A percentile compares a stretch with the other conserved stretches of the same genome.
Evolutionary conservation across 2,888 invertebrate species (phyloP).

Genomic region (Leptodirus hochenwartii): DNA sequence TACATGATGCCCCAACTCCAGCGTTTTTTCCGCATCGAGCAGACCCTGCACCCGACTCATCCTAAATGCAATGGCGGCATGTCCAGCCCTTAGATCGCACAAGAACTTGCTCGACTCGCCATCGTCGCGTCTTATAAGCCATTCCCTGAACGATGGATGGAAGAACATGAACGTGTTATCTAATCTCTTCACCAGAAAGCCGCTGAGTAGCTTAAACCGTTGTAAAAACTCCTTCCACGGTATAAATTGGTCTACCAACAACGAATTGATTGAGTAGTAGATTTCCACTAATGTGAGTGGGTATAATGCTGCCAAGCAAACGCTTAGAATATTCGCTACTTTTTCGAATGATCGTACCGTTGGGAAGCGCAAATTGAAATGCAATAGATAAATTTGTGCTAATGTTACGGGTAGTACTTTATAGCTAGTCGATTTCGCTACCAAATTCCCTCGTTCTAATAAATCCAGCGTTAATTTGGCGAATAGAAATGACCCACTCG

Average conservation of each 20-base stretch:
- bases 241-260: slow-evolving; percentile 58
- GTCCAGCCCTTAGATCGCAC: slow-evolving; percentile 84
- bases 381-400: slow-evolving; percentile 76
- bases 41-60: slow-evolving; percentile 77
- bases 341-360: slow-evolving; percentile 81
- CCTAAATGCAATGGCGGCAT: slow-evolving; percentile 82
- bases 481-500: slow-evolving; percentile 82
- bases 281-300: slow-evolving; percentile 82
- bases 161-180: slow-evolving; percentile 96
- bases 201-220: slow-evolving; percentile 68
- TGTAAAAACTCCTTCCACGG: slow-evolving; percentile 84
- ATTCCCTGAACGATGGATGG: slow-evolving; percentile 95
- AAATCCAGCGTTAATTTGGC: slow-evolving; percentile 82
- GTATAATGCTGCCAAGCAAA: slow-evolving; percentile 79
- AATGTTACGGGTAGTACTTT: slow-evolving; percentile 79
- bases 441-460: slow-evolving; percentile 78
- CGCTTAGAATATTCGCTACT: slow-evolving; percentile 72
- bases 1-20: slow-evolving; percentile 91
- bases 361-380: slow-evolving; percentile 84
- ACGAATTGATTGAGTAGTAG: slow-evolving; percentile 81
- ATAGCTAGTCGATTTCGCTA: slow-evolving; percentile 84
- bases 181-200: slow-evolving; percentile 74
- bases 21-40: slow-evolving; percentile 67
- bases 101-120: slow-evolving; percentile 80
- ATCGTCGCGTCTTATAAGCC: slow-evolving; percentile 77